Evolutionary conservation across 2,797 vertebrate genomes (phyloP).

Genomic region (Sebastiscus tertius): DNA sequence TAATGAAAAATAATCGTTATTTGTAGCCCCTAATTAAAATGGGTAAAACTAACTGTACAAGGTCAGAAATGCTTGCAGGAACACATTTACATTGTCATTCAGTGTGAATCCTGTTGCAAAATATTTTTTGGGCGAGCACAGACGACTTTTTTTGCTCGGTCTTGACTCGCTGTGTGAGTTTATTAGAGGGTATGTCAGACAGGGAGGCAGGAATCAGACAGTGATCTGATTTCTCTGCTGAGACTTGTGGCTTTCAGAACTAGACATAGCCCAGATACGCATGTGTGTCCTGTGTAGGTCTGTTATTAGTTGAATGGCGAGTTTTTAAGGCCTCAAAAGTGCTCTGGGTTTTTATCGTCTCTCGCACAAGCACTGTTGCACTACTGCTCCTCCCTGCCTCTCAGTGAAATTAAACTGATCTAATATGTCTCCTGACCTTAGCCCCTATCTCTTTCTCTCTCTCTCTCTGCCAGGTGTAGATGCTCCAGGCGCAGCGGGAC

Average conservation of each 20-base stretch:
- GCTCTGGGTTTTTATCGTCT: neutral
- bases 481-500: conserved; percentile 75
- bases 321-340: neutral
- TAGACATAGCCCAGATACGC: neutral
- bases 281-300: neutral
- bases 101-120: neutral
- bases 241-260: conserved; percentile 19
- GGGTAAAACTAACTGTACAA: neutral
- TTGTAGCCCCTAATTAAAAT: neutral
- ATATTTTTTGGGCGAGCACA: conserved; percentile 1
- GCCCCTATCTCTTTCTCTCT: conserved; percentile 25
- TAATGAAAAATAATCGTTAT: no score
- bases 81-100: neutral
- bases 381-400: conserved; percentile 6
- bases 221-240: conserved; percentile 22
- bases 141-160: neutral
- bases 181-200: neutral
- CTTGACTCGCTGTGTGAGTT: conserved; percentile 1
- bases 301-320: neutral
- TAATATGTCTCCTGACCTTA: conserved; percentile 48
- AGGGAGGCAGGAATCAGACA: neutral
- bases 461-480: conserved; percentile 76
- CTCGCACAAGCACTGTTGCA: neutral
- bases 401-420: conserved; percentile 34
- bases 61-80: neutral